Conservation (phyloP, 2,113 vertebrate species). For the Lutjanus erythropterus region DNA sequence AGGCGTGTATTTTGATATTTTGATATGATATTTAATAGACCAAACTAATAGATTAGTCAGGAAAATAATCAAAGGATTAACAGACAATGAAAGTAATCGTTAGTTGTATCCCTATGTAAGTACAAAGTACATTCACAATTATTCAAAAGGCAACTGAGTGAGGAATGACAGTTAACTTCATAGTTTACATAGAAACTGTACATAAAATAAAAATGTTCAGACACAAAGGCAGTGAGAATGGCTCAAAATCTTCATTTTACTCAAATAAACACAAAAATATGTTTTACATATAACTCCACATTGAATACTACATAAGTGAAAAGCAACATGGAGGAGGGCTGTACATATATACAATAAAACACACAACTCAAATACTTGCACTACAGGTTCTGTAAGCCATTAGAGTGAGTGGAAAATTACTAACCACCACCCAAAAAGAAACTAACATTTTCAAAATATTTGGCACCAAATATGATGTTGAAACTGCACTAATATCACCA, state of each 20-base stretch:
- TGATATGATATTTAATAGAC: no score
- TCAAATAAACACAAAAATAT: neutral
- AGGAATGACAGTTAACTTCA: neutral
- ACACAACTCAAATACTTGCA: constrained; percentile 36
- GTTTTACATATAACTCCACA: no score
- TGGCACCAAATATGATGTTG: neutral
- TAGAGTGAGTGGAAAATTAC: constrained; percentile 64
- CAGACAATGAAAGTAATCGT: no score
- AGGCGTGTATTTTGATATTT: no score
- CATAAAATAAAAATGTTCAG: neutral
- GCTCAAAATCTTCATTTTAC: neutral
- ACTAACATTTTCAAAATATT: neutral
- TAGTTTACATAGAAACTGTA: neutral
- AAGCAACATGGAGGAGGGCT: neutral
- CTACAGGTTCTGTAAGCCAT: constrained; percentile 56
- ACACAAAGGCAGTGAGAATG: neutral
- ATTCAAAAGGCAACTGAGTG: neutral
- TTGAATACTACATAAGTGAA: neutral
- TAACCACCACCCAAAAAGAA: constrained; percentile 14
- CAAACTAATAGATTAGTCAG: no score
- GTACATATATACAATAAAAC: neutral
- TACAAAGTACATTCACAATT: neutral
- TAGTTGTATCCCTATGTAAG: no score
- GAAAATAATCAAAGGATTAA: no score
- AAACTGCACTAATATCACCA: neutral